Base-by-base conservation (phyloP, 1,140 invertebrate genomes). In the Phortica variegata region DNA sequence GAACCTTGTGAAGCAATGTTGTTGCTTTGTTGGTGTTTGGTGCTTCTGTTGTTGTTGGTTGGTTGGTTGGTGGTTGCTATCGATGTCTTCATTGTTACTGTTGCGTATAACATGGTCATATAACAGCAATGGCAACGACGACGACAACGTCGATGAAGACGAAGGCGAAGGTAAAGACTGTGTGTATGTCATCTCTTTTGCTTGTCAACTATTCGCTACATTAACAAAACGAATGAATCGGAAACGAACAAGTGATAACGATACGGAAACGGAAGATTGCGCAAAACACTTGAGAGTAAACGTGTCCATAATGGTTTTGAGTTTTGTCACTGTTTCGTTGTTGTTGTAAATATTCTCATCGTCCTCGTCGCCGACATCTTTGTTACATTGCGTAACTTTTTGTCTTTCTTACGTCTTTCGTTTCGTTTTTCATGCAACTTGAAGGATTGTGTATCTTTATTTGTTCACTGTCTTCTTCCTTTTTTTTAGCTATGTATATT, bases 131-230 rank as follows among this genome's bases (percentile, higher is more conserved):
- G n/a, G n/a, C n/a, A n/a, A n/a, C n/a, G n/a, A n/a, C n/a, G n/a
- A n/a, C n/a, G n/a, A n/a, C n/a, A n/a, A n/a, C n/a, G n/a, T n/a
- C n/a, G n/a, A 19, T 5, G 40, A 26, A 33, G 21, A 12, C 12
- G 49, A 39, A 48, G 58, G 58, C 61, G 61, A 29, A n/a, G 44
- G 32, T 23, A 16, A 26, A 39, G 53, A 13, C n/a, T 17, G 10
- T 29, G 12, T 2, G 3, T 15, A 19, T 32, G 23, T 3, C 8
- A 45, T 40, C 42, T 45, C 46, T 56, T 47, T 16, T 56, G 55
- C 62, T 65, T 66, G 61, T 65, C 61, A 66, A 61, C 61, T 59
- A 59, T 65, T 69, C 61, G 69, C 61, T 61, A 59, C 75, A 76
- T 63, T 63, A 68, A 52, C 53, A 62, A 65, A 61, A 52, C 58